phyloP scores from a whole-genome alignment of 2,797 vertebrate species.

The Lepus oiostolus region DNA sequence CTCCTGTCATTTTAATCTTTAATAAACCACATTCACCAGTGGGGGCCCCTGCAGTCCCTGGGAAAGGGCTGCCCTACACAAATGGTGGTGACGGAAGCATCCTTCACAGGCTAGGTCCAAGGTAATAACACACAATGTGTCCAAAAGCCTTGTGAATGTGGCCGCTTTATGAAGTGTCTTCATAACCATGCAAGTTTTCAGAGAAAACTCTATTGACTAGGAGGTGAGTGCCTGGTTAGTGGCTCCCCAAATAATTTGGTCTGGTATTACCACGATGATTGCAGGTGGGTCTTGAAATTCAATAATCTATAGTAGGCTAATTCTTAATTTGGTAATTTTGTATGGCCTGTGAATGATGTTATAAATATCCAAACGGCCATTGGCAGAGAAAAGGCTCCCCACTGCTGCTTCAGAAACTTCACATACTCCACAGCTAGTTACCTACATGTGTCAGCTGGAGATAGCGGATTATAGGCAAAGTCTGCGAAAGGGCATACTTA shows the following conservation, averaged over 20 bases:
- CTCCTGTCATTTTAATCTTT: conserved; percentile 1
- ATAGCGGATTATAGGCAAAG: not conserved
- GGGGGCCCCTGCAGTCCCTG: not conserved
- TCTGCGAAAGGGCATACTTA: not conserved
- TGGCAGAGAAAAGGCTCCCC: no score
- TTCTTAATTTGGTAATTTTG: no score
- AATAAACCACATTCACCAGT: not conserved
- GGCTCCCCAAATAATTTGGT: no score
- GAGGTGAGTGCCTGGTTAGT: no score
- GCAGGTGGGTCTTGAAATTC: no score
- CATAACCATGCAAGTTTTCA: not conserved
- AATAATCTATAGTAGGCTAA: no score
- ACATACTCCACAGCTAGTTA: not conserved
- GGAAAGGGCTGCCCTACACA: not conserved
- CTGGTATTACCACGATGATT: no score
- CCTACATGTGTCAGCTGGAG: not conserved
- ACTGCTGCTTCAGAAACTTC: not conserved
- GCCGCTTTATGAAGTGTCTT: not conserved
- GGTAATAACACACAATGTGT: not conserved
- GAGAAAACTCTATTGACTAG: not conserved
- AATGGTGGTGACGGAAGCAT: not conserved
- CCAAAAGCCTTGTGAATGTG: not conserved
- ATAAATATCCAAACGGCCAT: no score
- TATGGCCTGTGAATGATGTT: no score
- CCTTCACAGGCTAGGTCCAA: not conserved